Percentiles rank a stretch among this genome's conserved stretches.
phyloP scores from a whole-genome alignment of 2,888 invertebrate genomes.

The Tetanocera ferruginea region DNA sequence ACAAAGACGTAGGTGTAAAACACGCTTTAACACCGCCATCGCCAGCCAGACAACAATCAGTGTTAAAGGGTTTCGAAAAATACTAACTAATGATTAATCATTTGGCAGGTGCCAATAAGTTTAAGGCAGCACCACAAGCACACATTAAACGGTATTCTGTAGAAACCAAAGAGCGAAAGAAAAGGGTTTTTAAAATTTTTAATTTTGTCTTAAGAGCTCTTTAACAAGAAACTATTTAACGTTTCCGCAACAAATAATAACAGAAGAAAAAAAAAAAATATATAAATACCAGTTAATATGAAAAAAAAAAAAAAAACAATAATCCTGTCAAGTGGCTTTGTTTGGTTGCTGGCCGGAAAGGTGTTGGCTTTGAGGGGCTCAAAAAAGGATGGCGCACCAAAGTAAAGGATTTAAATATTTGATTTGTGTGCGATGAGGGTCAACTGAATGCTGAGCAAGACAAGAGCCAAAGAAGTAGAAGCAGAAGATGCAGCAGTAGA shows the following conservation, averaged over 20 bases:
- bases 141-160: conserved; percentile 53
- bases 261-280: conserved; percentile 50
- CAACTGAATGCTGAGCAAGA: conserved; percentile 2
- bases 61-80: conserved; percentile 17
- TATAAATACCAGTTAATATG: not conserved
- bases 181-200: conserved; percentile 16
- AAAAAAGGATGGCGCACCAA: conserved; percentile 42
- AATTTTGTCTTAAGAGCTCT: conserved; percentile 33
- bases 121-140: not conserved
- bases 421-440: conserved; percentile 48
- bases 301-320: not conserved
- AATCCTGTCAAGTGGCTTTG: conserved; percentile 57
- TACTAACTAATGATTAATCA: conserved; percentile 64
- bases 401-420: conserved; percentile 40
- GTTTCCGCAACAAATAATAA: conserved; percentile 54
- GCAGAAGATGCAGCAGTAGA: not conserved
- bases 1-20: conserved; percentile 4
- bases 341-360: conserved; percentile 27
- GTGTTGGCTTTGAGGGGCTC: conserved; percentile 29
- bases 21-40: not conserved
- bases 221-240: conserved; percentile 65
- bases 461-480: not conserved
- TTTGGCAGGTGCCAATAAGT: conserved; percentile 63
- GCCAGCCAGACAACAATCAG: conserved; percentile 26
- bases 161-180: conserved; percentile 23